Base-by-base conservation (phyloP, 2,113 vertebrate species). In the Puntigrus tetrazona region DNA sequence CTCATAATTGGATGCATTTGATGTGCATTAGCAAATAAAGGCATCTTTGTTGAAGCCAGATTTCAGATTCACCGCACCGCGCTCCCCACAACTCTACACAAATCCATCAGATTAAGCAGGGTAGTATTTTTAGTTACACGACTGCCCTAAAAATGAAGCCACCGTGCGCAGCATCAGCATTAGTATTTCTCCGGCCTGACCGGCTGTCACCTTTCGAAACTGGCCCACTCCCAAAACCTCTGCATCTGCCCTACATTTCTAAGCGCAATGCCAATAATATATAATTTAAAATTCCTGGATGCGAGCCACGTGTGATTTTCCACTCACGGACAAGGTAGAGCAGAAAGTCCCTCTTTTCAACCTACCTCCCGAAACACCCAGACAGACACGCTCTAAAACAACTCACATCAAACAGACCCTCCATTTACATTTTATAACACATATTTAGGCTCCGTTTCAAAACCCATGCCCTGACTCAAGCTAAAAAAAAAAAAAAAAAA, bases 231-330 rank as follows among this genome's bases (percentile, higher is more conserved):
- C 76, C 36, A 85, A 78, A 86, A 45, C 22, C 22, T 36, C 65
- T 25, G 67, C 89, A 85, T 45, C 25, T 92, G 92, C 90, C 91
- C 91, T 88, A 91, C 73, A 92, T 93, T 90, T 50, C 81, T 83
- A 85, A 85, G 86, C 61, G 88, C 81, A 75, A 70, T 59, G 34
- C 75, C 52, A 83, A 86, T 70, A 82, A 85, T 78, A 65, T 78
- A 92, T 90, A 88, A 92, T 92, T 92, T 90, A 91, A 47, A 87
- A 61, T 74, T 67, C 73, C 69, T 88, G 89, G 87, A 82, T 6
- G 50, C 10, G 75, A 25, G 76, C 81, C 79, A 87, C 14, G 10
- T 34, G 61, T 78, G 67, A 55, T 47, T 63, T 70, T 85, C 79
- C 77, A 63, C 43, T 78, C 82, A 69, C 57, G 20, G 43, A 77